These are phyloP conservation scores for roundworm (Caenorhabditis elegans) DNA, from an alignment of 1,140 invertebrate genomes.

Conservation along the genomic window WBcel235 BX284606.5:5249501-5250000, in stretches of 20 bases:
- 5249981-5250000: constrained; percentile 2
- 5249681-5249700: constrained; percentile 24
- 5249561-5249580: constrained; percentile 4
- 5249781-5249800: too few relatives aligned
- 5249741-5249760: neutral
- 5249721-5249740: neutral
- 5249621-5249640: neutral
- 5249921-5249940: neutral
- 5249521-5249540: neutral
- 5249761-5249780: neutral
- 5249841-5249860: neutral
- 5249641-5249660: neutral
- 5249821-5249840: neutral
- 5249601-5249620: constrained; percentile 23
- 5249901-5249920: neutral
- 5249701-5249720: neutral
- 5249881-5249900: neutral
- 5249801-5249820: too few relatives aligned
- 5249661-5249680: constrained; percentile 11
- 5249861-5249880: neutral
- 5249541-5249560: neutral
- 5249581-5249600: neutral
- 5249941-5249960: constrained; percentile 29
- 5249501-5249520: neutral
- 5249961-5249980: constrained; percentile 27